Conservation (phyloP, 1,140 invertebrate genomes). For the Nautilus pompilius region DNA sequence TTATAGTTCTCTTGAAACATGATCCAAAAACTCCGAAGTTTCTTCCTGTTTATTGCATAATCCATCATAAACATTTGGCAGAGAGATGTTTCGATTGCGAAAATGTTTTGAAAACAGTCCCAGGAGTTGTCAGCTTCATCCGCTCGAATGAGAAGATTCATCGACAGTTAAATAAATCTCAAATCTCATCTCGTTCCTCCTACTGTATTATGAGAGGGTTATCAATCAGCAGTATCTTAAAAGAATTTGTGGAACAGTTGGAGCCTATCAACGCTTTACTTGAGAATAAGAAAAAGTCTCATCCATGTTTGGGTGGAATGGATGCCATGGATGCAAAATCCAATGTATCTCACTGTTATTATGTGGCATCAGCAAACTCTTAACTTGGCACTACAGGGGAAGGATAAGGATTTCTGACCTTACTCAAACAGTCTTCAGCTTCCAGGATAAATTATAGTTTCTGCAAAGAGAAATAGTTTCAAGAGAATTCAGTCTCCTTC, state of each 20-base stretch:
- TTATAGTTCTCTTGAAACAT: not conserved
- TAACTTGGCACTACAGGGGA: not conserved
- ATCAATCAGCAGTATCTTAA: not conserved
- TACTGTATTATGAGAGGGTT: not conserved
- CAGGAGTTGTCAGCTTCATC: not conserved
- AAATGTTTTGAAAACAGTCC: not conserved
- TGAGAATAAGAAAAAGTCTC: not conserved
- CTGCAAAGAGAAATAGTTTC: not conserved
- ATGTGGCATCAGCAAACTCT: not conserved
- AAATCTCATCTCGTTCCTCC: not conserved
- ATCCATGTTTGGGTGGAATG: not conserved
- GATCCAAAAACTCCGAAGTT: not conserved
- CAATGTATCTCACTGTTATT: not conserved
- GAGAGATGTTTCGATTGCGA: not conserved
- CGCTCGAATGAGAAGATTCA: not conserved
- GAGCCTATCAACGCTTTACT: not conserved
- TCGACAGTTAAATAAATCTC: not conserved
- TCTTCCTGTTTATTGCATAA: not conserved
- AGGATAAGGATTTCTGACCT: not conserved
- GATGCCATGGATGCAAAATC: not conserved
- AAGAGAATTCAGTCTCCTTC: not conserved
- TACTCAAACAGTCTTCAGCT: too few relatives aligned
- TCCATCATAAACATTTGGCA: not conserved
- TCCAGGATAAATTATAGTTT: not conserved
- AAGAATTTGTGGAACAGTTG: not conserved